Evolutionary conservation across 2,888 invertebrate genomes (phyloP).

Genomic region (Reticulitermes lucifugus): DNA sequence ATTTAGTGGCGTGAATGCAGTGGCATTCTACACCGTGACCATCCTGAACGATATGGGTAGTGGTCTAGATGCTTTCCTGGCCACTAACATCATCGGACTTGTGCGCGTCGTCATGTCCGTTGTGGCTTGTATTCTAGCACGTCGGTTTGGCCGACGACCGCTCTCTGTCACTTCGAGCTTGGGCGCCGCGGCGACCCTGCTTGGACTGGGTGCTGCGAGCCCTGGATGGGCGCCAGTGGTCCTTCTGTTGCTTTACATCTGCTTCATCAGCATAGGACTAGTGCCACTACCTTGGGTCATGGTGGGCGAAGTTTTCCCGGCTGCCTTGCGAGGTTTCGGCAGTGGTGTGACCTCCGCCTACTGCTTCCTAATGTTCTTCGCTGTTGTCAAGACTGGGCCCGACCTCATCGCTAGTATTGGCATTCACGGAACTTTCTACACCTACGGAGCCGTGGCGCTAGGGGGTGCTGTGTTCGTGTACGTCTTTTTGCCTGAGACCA

Average conservation of each 20-base stretch:
- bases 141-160: constrained; percentile 72
- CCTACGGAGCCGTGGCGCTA: constrained; percentile 71
- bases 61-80: constrained; percentile 72
- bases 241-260: constrained; percentile 70
- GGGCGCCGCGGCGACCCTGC: constrained; percentile 72
- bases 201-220: constrained; percentile 65
- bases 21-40: constrained; percentile 78
- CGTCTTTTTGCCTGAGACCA: constrained; percentile 76
- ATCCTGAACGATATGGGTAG: constrained; percentile 73
- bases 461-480: constrained; percentile 71
- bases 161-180: constrained; percentile 74
- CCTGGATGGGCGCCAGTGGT: constrained; percentile 66
- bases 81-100: constrained; percentile 73
- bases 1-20: constrained; percentile 78
- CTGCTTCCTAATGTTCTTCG: constrained; percentile 73
- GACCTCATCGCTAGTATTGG: constrained; percentile 70
- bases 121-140: constrained; percentile 72
- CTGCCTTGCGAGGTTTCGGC: constrained; percentile 72
- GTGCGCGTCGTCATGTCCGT: constrained; percentile 73
- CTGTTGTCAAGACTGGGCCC: constrained; percentile 76
- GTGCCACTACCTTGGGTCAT: constrained; percentile 80
- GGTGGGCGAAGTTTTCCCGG: constrained; percentile 77
- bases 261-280: constrained; percentile 71
- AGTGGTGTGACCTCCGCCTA: constrained; percentile 76
- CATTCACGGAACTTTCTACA: constrained; percentile 71